Percentiles rank a stretch among this genome's conserved stretches.
phyloP scores from a whole-genome alignment of 2,888 invertebrate genomes.

The Electrophaes corylata region DNA sequence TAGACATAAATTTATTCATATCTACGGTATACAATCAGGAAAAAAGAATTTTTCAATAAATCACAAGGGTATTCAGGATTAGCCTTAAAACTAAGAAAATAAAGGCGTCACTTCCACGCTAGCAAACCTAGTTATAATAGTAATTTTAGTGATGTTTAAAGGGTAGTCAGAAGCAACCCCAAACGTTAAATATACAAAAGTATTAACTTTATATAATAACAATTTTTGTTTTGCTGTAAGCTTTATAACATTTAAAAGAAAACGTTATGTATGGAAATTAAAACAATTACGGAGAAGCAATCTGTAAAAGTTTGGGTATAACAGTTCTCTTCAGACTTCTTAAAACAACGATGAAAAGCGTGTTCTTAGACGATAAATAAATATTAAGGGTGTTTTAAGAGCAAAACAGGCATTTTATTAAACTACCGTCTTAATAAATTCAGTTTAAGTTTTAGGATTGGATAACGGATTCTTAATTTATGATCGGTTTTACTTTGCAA shows the following conservation, averaged over 20 bases:
- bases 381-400: slow-evolving; percentile 24
- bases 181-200: too few species aligned
- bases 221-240: background rate
- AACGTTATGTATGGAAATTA: background rate
- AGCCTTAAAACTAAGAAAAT: too few species aligned
- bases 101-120: too few species aligned
- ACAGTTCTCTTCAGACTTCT: slow-evolving; percentile 2
- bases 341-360: slow-evolving; percentile 20
- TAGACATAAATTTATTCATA: too few species aligned
- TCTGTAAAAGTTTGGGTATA: background rate
- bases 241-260: background rate
- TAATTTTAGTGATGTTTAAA: too few species aligned
- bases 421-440: slow-evolving; percentile 65
- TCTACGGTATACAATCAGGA: too few species aligned
- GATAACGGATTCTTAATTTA: slow-evolving; percentile 69
- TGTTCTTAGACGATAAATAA: slow-evolving; percentile 17
- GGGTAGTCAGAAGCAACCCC: too few species aligned
- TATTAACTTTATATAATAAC: too few species aligned
- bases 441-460: slow-evolving; percentile 61
- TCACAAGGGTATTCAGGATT: too few species aligned
- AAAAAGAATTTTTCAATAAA: too few species aligned
- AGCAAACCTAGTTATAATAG: too few species aligned
- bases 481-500: slow-evolving; percentile 68
- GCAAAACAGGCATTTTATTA: slow-evolving; percentile 55
- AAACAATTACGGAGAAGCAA: slow-evolving; percentile 1